Percentiles rank a stretch among this genome's conserved stretches.
phyloP scores from a whole-genome alignment of 2,113 vertebrate genomes.

The Scalopus aquaticus region DNA sequence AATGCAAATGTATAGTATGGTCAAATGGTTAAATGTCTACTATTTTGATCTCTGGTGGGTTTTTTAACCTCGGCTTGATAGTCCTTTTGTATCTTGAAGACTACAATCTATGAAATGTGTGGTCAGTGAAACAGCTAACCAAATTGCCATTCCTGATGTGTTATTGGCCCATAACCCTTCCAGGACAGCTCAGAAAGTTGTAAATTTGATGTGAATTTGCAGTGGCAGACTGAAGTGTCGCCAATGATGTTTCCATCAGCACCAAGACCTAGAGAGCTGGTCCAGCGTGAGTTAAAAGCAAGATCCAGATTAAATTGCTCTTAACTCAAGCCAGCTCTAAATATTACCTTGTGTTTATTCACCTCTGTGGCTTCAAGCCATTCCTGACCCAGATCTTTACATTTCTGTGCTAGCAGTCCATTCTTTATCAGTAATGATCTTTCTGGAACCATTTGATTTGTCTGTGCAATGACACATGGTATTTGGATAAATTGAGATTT shows the following conservation, averaged over 20 bases:
- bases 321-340: neutral
- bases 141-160: conserved; percentile 21
- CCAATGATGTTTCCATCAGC: conserved; percentile 13
- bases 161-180: conserved; percentile 43
- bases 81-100: conserved; percentile 24
- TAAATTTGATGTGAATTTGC: conserved; percentile 38
- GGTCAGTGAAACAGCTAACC: conserved; percentile 33
- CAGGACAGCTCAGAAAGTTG: conserved; percentile 34
- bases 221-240: neutral
- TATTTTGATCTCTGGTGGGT: conserved; percentile 29
- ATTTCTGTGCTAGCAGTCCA: conserved; percentile 36
- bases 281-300: conserved; percentile 42
- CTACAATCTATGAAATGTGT: conserved; percentile 39
- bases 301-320: neutral
- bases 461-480: conserved; percentile 53
- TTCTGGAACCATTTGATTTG: conserved; percentile 65
- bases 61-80: conserved; percentile 33
- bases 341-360: neutral
- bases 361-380: conserved; percentile 12
- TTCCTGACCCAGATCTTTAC: conserved; percentile 34
- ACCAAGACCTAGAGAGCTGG: neutral
- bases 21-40: neutral
- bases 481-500: conserved; percentile 75
- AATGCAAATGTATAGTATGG: neutral
- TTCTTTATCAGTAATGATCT: conserved; percentile 68